Evolutionary conservation across 2,113 vertebrate genomes (phyloP).

Genomic region (Oryzias curvinotus): DNA sequence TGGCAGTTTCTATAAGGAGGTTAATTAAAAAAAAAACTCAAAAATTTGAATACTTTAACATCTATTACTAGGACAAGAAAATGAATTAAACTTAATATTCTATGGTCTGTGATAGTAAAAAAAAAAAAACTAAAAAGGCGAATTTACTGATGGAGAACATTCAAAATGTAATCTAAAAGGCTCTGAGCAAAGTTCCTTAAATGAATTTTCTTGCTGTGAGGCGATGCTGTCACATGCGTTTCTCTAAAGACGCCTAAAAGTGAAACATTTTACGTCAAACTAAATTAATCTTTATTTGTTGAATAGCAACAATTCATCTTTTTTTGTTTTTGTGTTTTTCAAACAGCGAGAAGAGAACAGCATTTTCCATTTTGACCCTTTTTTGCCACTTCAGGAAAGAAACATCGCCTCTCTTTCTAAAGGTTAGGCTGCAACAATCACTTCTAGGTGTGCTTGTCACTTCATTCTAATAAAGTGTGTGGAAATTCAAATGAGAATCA

Average conservation of each 20-base stretch:
- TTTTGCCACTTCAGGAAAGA: slow-evolving; percentile 15
- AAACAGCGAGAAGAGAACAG: background rate
- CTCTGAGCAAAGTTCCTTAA: no score
- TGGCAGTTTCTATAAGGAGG: no score
- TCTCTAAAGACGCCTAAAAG: background rate
- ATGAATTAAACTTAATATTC: no score
- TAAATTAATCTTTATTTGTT: background rate
- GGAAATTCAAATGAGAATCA: slow-evolving; percentile 55
- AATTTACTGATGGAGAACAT: no score
- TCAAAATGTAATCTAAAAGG: no score
- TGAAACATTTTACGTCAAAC: background rate
- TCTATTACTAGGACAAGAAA: no score
- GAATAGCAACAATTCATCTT: background rate
- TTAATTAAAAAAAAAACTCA: no score
- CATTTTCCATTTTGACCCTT: background rate
- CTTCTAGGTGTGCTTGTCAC: slow-evolving; percentile 64
- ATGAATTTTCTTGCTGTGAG: background rate
- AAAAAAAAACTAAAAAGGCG: no score
- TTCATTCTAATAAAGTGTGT: slow-evolving; percentile 57
- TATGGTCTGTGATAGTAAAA: no score
- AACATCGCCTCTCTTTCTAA: slow-evolving; percentile 45
- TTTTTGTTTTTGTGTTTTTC: slow-evolving; percentile 3
- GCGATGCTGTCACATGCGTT: background rate
- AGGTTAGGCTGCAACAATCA: slow-evolving; percentile 40
- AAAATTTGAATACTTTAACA: no score